These are phyloP conservation scores for Elephantulus edwardii DNA, from an alignment of 2,113 vertebrate species.

Conservation along the genomic window DNA sequence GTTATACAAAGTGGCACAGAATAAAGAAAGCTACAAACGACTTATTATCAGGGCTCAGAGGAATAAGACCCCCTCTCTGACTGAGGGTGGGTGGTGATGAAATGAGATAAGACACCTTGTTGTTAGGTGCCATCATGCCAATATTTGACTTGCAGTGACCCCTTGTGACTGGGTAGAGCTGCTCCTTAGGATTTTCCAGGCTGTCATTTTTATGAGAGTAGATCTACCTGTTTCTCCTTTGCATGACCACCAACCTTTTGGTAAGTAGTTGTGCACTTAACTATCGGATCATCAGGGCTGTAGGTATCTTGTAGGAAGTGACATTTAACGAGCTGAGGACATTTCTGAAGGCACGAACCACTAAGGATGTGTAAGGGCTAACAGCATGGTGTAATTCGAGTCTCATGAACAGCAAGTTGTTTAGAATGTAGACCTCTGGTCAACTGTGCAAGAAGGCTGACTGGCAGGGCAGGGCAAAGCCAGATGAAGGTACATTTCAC, in stretches of 20 bases:
- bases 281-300: not conserved
- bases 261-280: not conserved
- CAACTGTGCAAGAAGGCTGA: not conserved
- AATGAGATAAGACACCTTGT: not conserved
- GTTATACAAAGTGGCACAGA: not conserved
- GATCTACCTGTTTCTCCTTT: not conserved
- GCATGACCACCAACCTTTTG: not conserved
- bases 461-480: not conserved
- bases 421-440: accelerated
- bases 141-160: not conserved
- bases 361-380: not conserved
- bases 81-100: not conserved
- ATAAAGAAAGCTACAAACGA: not conserved
- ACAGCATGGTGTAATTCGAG: not conserved
- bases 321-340: not conserved
- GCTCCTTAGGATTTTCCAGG: not conserved
- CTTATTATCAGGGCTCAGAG: not conserved
- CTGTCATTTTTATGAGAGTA: not conserved
- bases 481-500: not conserved
- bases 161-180: not conserved
- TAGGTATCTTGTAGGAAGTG: not conserved
- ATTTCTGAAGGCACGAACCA: not conserved
- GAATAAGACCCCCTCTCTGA: not conserved
- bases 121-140: not conserved
- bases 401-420: accelerated